Base-by-base conservation (phyloP, 2,888 invertebrate species). In the Blastobasis lacticolella region DNA sequence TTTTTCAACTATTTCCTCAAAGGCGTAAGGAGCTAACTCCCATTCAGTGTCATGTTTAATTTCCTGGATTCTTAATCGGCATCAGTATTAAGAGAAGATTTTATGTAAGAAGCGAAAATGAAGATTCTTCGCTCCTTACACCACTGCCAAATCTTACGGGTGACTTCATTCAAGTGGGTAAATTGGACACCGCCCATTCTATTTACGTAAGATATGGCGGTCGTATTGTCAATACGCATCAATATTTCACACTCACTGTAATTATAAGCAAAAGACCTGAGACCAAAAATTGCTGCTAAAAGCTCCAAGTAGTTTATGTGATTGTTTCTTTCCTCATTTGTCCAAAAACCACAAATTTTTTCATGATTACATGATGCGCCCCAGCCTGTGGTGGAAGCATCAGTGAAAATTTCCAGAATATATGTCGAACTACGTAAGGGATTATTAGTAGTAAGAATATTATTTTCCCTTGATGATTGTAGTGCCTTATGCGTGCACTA, bases 201-300 rank as follows among this genome's bases (percentile, higher is more conserved):
- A n/a, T n/a, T n/a, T 6, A 46, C 38, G 38, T 46, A 46, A 5
- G 52, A 42, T 57, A 54, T n/a, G 57, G 50, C 8, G 54, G 60
- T 49, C 57, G 59, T 45, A n/a, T 47, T 42, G 42, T 8, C 23
- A 5, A 37, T 5, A 6, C n/a, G 41, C 23, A 37, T 7, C 37
- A 36, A 37, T 45, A 23, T 45, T 45, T 9, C 46, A 10, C 37
- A 46, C 7, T 37, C 10, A 7, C 5, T 37, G n/a, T n/a, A 37
- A 9, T 46, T 10, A 37, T 9, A 37, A 7, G 37, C 46, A 46
- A 46, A 37, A 9, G 37, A 4, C 37, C 8, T 5, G 10, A 37
- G 37, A 7, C 46, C 45, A 5, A 45, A 10, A 45, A 5, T 10
- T 4, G 10, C 36, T 5, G 10, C 36, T 9, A 48, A n/a, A n/a